Base-by-base conservation (phyloP, 2,113 vertebrate genomes). In the Trichomycterus rosablanca region DNA sequence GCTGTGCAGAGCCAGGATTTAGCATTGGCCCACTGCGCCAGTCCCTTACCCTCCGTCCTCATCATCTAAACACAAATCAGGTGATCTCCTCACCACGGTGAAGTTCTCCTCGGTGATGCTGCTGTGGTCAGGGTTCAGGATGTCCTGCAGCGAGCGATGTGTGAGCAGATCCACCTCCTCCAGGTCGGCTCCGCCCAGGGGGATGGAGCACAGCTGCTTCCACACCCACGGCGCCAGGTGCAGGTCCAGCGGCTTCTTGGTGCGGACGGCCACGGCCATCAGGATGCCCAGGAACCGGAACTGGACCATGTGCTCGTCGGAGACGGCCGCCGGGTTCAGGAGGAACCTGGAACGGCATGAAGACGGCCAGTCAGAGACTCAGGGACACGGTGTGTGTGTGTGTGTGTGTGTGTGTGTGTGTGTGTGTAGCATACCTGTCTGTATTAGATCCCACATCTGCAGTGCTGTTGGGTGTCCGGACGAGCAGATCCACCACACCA, bases 131-230 rank as follows among this genome's bases (percentile, higher is more conserved):
- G 89, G 75, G 57, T 88, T 85, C n/a, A 87, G 82, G 75, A 89
- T 88, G 56, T 85, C 85, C 44, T 87, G 84, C 19, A 90, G 77
- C 1, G 77, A 84, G 59, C 86, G 87, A 62, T 83, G 79, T 11
- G 87, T 88, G 43, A 90, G 87, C 60, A 90, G 78, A 58, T 90
- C 88, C n/a, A 90, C 88, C 54, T 90, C 88, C 72, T 89, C 88
- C 57, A 90, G 62, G 74, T 90, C 88, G 0, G 70, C 66, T 7
- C 78, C 80, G 5, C 74, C 75, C 40, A 89, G 62, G 1, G 87
- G 88, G 72, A 90, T 88, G 1, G 79, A 83, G 70, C 88, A 90
- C 52, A 90, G 80, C 72, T 90, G 87, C 37, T 88, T 90, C 88
- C 88, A 90, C 55, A 88, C 87, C 84, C 83, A 86, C 0, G 88